Conservation (phyloP, 1,140 invertebrate genomes). For the Mya arenaria region DNA sequence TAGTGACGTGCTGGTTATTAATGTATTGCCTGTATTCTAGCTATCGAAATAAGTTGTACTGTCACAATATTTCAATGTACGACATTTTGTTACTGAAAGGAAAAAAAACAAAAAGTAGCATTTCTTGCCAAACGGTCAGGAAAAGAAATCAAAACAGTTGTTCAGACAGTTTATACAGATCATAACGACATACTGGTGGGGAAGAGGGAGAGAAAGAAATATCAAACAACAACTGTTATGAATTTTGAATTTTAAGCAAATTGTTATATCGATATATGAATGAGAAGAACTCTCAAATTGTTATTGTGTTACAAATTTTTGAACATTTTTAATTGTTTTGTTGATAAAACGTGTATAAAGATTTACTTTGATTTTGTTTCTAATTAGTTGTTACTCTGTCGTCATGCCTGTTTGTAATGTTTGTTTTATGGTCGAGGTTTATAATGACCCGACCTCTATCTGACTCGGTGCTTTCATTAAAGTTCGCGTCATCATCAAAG, state of each 20-base stretch:
- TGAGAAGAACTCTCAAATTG: not conserved
- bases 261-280: not conserved
- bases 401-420: too few species aligned
- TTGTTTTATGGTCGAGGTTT: too few species aligned
- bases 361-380: not conserved
- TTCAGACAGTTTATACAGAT: too few species aligned
- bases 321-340: not conserved
- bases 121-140: too few species aligned
- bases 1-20: too few species aligned
- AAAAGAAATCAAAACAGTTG: too few species aligned
- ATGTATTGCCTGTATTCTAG: too few species aligned
- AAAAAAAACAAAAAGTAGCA: too few species aligned
- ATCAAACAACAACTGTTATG: not conserved
- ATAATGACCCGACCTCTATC: not conserved
- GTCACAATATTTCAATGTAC: too few species aligned
- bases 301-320: not conserved
- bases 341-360: not conserved
- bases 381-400: not conserved
- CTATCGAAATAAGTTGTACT: too few species aligned
- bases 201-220: not conserved
- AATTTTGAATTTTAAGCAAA: not conserved
- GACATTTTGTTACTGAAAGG: too few species aligned
- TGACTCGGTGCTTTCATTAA: slow-evolving; percentile 4
- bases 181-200: too few species aligned
- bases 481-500: not conserved